Base-by-base conservation (phyloP, 2,797 vertebrate genomes). In the Bufotes viridis region DNA sequence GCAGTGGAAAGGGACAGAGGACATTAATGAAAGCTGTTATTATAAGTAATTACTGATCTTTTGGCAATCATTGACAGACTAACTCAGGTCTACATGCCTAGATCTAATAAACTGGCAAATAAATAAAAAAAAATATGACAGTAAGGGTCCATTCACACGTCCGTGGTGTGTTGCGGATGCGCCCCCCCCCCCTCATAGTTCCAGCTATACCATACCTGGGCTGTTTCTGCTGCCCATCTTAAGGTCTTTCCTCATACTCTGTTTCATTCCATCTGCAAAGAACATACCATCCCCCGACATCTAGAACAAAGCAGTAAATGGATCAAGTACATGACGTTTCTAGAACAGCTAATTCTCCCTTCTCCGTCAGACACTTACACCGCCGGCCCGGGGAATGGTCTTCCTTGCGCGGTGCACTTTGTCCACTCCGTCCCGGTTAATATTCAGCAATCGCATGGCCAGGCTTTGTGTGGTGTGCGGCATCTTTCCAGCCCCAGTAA, bases 341-440 rank as follows among this genome's bases (percentile, higher is more conserved):
- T 0, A 9, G 14, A 13, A 7, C n/a, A 18, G 6, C 8, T 11
- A 9, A 26, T 13, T 1, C 7, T 22, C 8, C 3, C 11, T 6
- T 14, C 26, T 7, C 29, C 12, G 65, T 0, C 15, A 18, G 42
- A 97, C 96, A 96, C 97, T 96, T n/a, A 93, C 94, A 0, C 90
- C 91, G 22, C 94, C 93, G 2, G 96, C 96, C 87, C 96, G 95
- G 90, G 96, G 96, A 96, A 98, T 98, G 88, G 97, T 98, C 92
- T 98, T 98, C 42, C 97, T 94, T 0, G 97, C 97, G 5, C 97
- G 92, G 90, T 98, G 97, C 87, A 98, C 94, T 91, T 97, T 97
- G 81, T 94, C 93, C 17, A 94, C 93, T 61, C 94, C 93, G 24
- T 95, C 93, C 0, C 93, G 92, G 0, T 93, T 94, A 90, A 94